Base-by-base conservation (phyloP, 2,888 invertebrate genomes). In the Diarsia mendica region DNA sequence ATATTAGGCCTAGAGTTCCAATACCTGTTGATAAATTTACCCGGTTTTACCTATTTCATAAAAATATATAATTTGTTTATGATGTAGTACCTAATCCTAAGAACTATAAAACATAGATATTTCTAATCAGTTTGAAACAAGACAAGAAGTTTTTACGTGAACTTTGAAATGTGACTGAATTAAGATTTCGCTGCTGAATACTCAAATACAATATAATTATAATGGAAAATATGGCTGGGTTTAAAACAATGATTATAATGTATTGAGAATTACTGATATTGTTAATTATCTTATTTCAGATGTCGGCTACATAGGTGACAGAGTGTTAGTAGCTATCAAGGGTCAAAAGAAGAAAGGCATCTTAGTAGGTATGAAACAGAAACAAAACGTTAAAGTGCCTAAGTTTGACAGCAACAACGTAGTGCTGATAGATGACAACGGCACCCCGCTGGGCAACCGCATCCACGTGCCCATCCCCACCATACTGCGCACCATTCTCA, bases 381-480 rank as follows among this genome's bases (percentile, higher is more conserved):
- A 97, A 71, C 99, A 99, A 92, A 97, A 97, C 74, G 94, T 97
- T 0, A 98, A 98, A 93, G 97, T 99, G 55, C 99, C 99, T 0
- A 98, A 98, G 92, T 99, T 98, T 93, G 99, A 99, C 93, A 98
- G 98, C 90, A 99, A 99, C 92, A 99, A 99, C 95, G 95, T 99
- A 72, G 99, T 99, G 1, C 96, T 99, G 0, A 98, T 99, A 61
- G 99, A 99, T 90, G 99, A 99, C 90, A 98, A 97, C 90, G 99
- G 99, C 28, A 98, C 98, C 20, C 99, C 99, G 0, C 94, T 99
- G 6, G 99, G 99, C 28, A 99, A 99, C 2, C 97, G 99, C 87
- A 99, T 99, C 87, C 98, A 98, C 88, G 99, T 98, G 2, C 99
- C 99, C 0, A 98, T 99, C 80, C 99, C 99, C 1, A 98, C 99